These are phyloP conservation scores for Vannuccia rotundouncinata DNA, from an alignment of 2,888 invertebrate genomes.

Conservation along the genomic window DNA sequence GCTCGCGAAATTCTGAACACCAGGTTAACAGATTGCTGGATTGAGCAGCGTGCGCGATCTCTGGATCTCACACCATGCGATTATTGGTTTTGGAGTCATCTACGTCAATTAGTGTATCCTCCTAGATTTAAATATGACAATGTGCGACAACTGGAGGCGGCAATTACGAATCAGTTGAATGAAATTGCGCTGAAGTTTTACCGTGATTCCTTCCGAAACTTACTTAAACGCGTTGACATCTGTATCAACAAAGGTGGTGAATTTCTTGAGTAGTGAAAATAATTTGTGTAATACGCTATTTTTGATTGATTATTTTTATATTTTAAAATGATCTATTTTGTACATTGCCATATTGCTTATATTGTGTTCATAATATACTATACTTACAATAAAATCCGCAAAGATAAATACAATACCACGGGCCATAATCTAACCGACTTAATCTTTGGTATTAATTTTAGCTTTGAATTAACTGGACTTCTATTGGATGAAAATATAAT, in stretches of 20 bases:
- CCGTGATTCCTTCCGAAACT: slow-evolving; percentile 16
- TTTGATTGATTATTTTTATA: slow-evolving; percentile 16
- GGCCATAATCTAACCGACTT: no score
- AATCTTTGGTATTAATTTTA: no score
- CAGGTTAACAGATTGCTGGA: neutral
- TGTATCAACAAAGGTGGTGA: neutral
- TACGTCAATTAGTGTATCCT: slow-evolving; percentile 13
- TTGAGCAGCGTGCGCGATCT: neutral
- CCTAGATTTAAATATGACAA: slow-evolving; percentile 19
- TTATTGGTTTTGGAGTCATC: slow-evolving; percentile 24
- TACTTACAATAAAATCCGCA: slow-evolving; percentile 22
- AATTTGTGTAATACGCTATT: neutral
- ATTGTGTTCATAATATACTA: slow-evolving; percentile 21
- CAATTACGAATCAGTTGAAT: slow-evolving; percentile 20
- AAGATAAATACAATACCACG: no score
- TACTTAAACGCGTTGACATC: neutral
- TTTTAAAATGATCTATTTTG: neutral
- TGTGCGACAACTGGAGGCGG: slow-evolving; percentile 23
- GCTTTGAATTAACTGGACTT: no score
- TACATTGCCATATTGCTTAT: slow-evolving; percentile 12
- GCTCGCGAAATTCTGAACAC: neutral
- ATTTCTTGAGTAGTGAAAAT: no score
- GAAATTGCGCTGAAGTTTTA: slow-evolving; percentile 24
- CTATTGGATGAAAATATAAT: no score
- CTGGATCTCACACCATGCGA: neutral